Evolutionary conservation across 2,888 invertebrate genomes (phyloP).

Genomic region (Andrena minutula): DNA sequence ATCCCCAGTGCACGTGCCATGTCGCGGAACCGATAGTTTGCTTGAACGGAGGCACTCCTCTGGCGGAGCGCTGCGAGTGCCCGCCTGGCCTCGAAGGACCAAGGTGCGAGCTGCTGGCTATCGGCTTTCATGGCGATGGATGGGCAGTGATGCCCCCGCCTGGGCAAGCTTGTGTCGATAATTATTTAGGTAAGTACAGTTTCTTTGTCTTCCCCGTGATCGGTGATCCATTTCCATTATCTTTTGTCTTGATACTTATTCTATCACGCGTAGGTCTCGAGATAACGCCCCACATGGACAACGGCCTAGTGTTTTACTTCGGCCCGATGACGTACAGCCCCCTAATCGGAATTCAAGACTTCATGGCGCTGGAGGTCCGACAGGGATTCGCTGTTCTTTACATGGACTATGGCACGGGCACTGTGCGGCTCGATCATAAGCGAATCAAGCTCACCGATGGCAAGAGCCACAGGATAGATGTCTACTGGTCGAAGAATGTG

Average conservation of each 20-base stretch:
- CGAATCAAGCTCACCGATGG: conserved; percentile 93
- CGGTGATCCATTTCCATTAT: background rate
- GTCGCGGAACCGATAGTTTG: conserved; percentile 87
- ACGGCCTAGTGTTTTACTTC: conserved; percentile 95
- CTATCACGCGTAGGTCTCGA: conserved; percentile 86
- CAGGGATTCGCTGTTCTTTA: conserved; percentile 93
- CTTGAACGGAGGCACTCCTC: conserved; percentile 90
- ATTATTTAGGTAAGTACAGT: conserved; percentile 85
- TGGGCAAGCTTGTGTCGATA: conserved; percentile 94
- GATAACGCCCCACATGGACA: conserved; percentile 90
- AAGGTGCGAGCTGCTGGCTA: conserved; percentile 94
- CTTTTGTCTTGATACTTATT: too few species aligned
- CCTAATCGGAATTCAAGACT: conserved; percentile 91
- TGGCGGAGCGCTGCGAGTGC: conserved; percentile 92
- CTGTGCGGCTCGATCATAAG: conserved; percentile 89
- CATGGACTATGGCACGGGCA: conserved; percentile 95
- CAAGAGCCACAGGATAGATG: conserved; percentile 94
- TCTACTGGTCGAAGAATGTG: conserved; percentile 85
- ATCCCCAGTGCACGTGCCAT: conserved; percentile 91
- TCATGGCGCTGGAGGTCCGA: conserved; percentile 94
- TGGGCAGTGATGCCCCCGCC: conserved; percentile 96
- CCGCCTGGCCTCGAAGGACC: conserved; percentile 92
- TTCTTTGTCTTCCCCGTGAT: background rate
- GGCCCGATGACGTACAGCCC: conserved; percentile 92
- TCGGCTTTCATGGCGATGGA: conserved; percentile 95